Evolutionary conservation across 2,113 vertebrate genomes (phyloP).

Genomic region (Leiothrix lutea): DNA sequence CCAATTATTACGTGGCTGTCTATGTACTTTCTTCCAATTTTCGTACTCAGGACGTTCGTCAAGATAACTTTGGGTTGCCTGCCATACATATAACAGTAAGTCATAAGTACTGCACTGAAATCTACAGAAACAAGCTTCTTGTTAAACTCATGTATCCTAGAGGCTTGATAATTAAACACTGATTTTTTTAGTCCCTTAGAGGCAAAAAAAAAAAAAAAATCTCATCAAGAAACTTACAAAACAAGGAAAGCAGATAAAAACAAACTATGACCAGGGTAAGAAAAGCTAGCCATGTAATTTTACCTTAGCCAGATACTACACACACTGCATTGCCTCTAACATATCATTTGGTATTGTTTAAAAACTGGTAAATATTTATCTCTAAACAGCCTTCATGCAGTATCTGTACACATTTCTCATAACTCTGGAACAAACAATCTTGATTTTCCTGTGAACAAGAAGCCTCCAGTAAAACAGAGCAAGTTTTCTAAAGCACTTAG

Average conservation of each 20-base stretch:
- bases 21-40: slow-evolving; percentile 80
- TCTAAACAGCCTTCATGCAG: background rate
- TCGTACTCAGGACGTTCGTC: slow-evolving; percentile 78
- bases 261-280: background rate
- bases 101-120: slow-evolving; percentile 62
- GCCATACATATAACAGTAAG: slow-evolving; percentile 72
- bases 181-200: background rate
- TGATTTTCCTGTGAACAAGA: slow-evolving; percentile 34
- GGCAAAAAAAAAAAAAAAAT: background rate
- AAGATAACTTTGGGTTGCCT: slow-evolving; percentile 82
- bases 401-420: background rate
- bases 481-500: background rate
- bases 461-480: background rate
- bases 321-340: background rate
- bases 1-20: slow-evolving; percentile 68
- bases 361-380: background rate
- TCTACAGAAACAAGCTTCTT: slow-evolving; percentile 25
- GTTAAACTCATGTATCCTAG: background rate
- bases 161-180: background rate
- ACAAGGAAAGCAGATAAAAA: background rate
- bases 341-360: background rate
- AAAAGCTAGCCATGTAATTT: background rate
- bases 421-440: background rate
- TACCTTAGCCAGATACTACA: background rate
- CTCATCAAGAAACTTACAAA: background rate